Percentiles rank a stretch among this genome's conserved stretches.
Evolutionary conservation across 2,113 vertebrate species (phyloP).

Genomic region (Bungarus multicinctus): DNA sequence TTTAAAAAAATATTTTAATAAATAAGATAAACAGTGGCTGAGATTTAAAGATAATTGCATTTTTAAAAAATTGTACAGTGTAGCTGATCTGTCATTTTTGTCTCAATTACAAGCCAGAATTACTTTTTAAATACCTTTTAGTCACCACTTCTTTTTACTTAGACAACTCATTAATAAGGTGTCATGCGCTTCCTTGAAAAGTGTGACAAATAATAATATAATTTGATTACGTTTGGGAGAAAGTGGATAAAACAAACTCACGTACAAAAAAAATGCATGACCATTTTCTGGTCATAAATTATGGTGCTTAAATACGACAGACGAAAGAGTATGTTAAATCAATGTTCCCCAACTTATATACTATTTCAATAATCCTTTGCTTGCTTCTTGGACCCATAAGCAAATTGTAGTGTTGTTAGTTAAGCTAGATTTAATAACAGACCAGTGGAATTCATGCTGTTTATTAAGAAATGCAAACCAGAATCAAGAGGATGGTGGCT

Average conservation of each 20-base stretch:
- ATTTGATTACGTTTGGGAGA: neutral
- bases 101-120: neutral
- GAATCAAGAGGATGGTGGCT: too few relatives aligned
- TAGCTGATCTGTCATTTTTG: neutral
- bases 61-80: neutral
- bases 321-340: neutral
- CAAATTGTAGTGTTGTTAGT: too few relatives aligned
- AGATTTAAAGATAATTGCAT: neutral
- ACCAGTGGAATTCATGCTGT: too few relatives aligned
- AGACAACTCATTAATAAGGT: neutral
- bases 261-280: neutral
- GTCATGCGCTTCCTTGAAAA: neutral
- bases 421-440: too few relatives aligned
- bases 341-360: neutral
- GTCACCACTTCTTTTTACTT: neutral
- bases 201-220: neutral
- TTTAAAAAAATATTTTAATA: neutral
- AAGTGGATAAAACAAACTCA: neutral
- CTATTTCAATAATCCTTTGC: neutral
- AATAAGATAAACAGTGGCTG: neutral
- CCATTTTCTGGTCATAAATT: neutral
- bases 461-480: too few relatives aligned
- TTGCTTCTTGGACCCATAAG: neutral
- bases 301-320: neutral
- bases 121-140: neutral